Base-by-base conservation (phyloP, 2,797 vertebrate species). In the Garrulus glandarius region DNA sequence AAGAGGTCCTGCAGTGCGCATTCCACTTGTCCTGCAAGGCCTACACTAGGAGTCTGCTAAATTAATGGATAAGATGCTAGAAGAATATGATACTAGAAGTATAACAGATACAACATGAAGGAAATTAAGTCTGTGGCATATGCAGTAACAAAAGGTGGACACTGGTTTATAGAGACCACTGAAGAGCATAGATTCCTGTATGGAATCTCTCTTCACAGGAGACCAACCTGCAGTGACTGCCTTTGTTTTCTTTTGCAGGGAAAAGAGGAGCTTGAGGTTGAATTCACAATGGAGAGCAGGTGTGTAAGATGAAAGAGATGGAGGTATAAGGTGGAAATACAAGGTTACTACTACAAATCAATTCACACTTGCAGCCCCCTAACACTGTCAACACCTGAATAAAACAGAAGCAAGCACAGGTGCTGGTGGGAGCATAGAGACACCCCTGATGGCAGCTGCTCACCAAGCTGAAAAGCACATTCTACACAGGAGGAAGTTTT, bases 251-350 rank as follows among this genome's bases (percentile, higher is more conserved):
- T 92, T 96, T 96, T 65, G 16, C 84, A 97, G 97, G 97, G 97
- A 52, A 94, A 97, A 37, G 98, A 98, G 89, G 97, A 98, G 84
- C 94, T 99, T 77, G 98, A 98, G 78, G 97, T 99, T 34, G 98
- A 98, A 72, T 99, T 99, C 96, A 97, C 98, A 65, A 94, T 98
- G 87, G 97, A 98, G 63, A 93, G 98, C 81, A 98, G 98, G 99
- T 99, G 77, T 26, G 96, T 97, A 69, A 65, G 14, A 30, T 32
- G 37, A 52, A 75, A 39, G 2, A 78, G n/a, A n/a, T 2, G 4
- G 75, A 79, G 50, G 41, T 15, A 10, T 36, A 34, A 55, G 15
- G 23, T 8, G n/a, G 50, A 82, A 15, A 30, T 4, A 80, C 57
- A 63, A 41, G 8, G n/a, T 43, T 85, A 24, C 36, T 57, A 43